phyloP scores from a whole-genome alignment of 2,888 invertebrate species.

The Parthenolecanium corni region DNA sequence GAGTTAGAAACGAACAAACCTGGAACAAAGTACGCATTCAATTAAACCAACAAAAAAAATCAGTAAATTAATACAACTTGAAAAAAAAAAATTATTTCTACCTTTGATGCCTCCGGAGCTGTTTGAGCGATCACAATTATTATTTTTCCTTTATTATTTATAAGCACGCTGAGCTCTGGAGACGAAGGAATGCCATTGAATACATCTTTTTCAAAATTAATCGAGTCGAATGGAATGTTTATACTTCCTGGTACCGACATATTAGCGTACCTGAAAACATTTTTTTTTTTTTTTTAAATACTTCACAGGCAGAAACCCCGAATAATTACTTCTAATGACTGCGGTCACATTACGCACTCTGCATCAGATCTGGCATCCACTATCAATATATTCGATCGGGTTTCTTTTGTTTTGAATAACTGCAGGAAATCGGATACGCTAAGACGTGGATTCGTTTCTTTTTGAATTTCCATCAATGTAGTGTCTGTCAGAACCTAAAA shows the following conservation, averaged over 20 bases:
- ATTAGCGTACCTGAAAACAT: constrained; percentile 53
- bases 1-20: constrained; percentile 78
- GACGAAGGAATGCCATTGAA: constrained; percentile 54
- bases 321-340: too few relatives aligned
- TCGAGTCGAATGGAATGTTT: constrained; percentile 76
- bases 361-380: constrained; percentile 57
- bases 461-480: constrained; percentile 45
- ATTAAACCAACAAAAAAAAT: constrained; percentile 30
- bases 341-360: constrained; percentile 41
- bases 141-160: constrained; percentile 51
- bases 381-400: constrained; percentile 45
- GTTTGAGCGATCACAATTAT: constrained; percentile 72
- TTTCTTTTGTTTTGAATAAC: constrained; percentile 46
- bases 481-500: background rate
- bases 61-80: constrained; percentile 24
- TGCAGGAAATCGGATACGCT: constrained; percentile 73
- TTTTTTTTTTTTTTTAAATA: too few relatives aligned
- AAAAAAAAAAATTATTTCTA: constrained; percentile 33
- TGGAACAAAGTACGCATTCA: constrained; percentile 39
- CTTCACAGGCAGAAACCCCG: too few relatives aligned
- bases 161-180: constrained; percentile 45
- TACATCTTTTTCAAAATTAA: constrained; percentile 53
- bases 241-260: constrained; percentile 69
- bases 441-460: constrained; percentile 68
- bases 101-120: constrained; percentile 52